These are phyloP conservation scores for Rhabdomys pumilio DNA, from an alignment of 2,797 vertebrate genomes.

Conservation along the genomic window DNA sequence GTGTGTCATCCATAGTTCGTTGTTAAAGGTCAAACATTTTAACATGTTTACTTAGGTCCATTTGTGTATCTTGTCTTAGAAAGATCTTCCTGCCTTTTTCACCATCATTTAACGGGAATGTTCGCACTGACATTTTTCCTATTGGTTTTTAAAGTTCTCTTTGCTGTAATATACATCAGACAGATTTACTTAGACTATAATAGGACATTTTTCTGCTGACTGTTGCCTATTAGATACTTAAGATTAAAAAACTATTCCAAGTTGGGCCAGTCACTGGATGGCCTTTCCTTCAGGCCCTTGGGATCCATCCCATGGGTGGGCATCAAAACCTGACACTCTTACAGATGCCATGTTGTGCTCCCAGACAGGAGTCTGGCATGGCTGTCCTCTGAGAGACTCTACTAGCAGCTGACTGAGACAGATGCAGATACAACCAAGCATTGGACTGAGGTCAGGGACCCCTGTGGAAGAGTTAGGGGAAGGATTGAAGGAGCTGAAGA, in stretches of 20 bases:
- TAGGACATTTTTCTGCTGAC: background rate
- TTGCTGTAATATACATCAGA: background rate
- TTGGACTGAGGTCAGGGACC: background rate
- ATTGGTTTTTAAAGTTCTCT: background rate
- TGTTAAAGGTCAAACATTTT: background rate
- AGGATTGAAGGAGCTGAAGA: background rate
- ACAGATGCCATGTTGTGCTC: background rate
- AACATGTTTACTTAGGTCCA: background rate
- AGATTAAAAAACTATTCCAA: background rate
- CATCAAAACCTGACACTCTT: background rate
- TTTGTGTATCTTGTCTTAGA: background rate
- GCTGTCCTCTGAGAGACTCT: background rate
- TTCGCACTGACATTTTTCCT: background rate
- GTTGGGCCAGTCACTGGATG: background rate
- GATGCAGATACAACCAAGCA: background rate
- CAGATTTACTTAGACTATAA: slow-evolving; percentile 14
- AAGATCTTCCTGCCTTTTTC: background rate
- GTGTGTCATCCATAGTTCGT: background rate
- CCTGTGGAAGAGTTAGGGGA: background rate
- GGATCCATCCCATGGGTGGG: background rate
- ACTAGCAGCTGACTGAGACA: background rate
- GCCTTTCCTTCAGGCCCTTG: too few species aligned
- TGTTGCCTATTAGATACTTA: slow-evolving; percentile 1
- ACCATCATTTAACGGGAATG: background rate
- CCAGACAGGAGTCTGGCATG: background rate